Evolutionary conservation across 2,113 vertebrate genomes (phyloP).

Genomic region (Larimichthys crocea): DNA sequence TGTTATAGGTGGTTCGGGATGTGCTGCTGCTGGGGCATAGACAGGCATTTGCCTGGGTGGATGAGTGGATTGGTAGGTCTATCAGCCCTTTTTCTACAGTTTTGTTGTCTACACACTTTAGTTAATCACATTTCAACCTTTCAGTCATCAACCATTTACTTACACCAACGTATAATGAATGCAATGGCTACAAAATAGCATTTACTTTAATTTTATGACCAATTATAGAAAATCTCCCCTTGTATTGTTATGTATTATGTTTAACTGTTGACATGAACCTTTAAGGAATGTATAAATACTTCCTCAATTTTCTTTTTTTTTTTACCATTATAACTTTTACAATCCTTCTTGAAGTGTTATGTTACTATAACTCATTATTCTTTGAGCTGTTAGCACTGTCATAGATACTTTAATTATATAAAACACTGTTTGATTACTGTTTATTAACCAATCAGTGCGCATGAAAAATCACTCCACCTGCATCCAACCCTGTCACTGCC

Average conservation of each 20-base stretch:
- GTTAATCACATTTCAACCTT: background rate
- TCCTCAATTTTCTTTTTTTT: background rate
- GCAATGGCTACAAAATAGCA: background rate
- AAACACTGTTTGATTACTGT: background rate
- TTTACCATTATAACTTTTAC: background rate
- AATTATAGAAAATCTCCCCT: background rate
- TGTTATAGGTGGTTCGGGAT: slow-evolving; percentile 91
- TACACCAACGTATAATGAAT: background rate
- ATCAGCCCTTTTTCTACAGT: background rate
- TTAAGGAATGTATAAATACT: background rate
- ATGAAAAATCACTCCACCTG: slow-evolving; percentile 32
- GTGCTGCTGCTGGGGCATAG: slow-evolving; percentile 95
- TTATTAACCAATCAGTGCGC: slow-evolving; percentile 17
- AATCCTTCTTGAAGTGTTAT: background rate
- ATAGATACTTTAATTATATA: background rate
- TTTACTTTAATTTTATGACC: background rate
- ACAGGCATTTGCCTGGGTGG: slow-evolving; percentile 99
- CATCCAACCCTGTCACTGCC: slow-evolving; percentile 31
- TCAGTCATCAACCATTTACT: background rate
- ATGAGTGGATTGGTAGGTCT: slow-evolving; percentile 98
- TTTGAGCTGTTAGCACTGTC: background rate
- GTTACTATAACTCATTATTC: background rate
- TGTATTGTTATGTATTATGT: background rate
- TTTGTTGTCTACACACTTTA: background rate
- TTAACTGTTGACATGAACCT: background rate